Conservation (phyloP, 2,888 invertebrate genomes). For the Chloromyia formosa region DNA sequence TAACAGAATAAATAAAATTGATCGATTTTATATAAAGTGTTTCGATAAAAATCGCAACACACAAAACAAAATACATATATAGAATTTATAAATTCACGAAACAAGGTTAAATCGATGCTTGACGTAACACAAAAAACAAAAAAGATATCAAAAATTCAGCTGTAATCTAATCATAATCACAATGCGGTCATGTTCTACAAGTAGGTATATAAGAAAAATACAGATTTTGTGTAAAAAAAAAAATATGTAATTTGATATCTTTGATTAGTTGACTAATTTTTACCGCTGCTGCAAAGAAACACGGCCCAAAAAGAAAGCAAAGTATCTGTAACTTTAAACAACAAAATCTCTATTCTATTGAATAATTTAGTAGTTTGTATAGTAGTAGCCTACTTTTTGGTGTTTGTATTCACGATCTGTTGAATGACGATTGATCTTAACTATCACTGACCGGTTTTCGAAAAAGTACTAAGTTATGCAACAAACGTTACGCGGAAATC, state of each 20-base stretch:
- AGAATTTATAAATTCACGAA: neutral
- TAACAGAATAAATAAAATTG: slow-evolving; percentile 19
- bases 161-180: slow-evolving; percentile 28
- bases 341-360: no score
- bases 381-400: no score
- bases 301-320: no score
- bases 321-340: no score
- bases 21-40: slow-evolving; percentile 4
- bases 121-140: neutral
- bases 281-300: no score
- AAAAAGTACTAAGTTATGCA: slow-evolving; percentile 3
- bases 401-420: no score
- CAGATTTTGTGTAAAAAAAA: no score
- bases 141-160: neutral
- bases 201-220: no score
- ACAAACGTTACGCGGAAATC: neutral
- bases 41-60: neutral
- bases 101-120: slow-evolving; percentile 15
- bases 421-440: no score
- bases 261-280: no score
- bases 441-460: neutral
- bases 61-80: neutral
- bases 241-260: no score
- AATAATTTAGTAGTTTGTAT: no score
- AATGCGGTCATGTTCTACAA: slow-evolving; percentile 1